Base-by-base conservation (phyloP, 2,888 invertebrate genomes). In the Mimachlamys varia region DNA sequence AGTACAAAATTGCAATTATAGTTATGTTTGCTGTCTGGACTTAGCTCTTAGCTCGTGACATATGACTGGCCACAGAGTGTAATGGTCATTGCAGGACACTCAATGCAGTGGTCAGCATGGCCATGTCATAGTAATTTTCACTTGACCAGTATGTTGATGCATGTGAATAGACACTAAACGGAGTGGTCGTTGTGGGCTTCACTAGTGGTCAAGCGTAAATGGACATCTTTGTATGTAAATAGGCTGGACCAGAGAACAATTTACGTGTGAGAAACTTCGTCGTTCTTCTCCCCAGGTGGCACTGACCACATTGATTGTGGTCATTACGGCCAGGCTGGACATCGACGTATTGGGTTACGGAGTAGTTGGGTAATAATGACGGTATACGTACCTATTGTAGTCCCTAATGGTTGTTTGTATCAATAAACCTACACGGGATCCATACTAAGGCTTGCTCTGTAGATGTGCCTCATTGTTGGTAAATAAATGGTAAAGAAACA, bases 41-140 rank as follows among this genome's bases (percentile, higher is more conserved):
- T 27, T 12, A 44, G 76, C 33, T 33, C 76, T 76, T 76, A 33
- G 33, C 33, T 27, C 33, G 76, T 76, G 76, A 76, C 76, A 76
- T 76, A 76, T 76, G 76, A 76, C 76, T 76, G 27, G 76, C 22
- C 58, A 58, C 2, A 12, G 10, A 27, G 12, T 17, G 33, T 76
- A 76, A 76, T 76, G 76, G 76, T 76, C 76, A 76, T 33, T 15
- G 76, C 76, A 76, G 76, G 76, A 76, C 76, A 76, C 76, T 76
- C 27, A 33, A 76, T 76, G 76, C 27, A 76, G 76, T 76, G 33
- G 76, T 33, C 76, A 76, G 13, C 19, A 0, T 76, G 76, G 58
- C 33, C 76, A 76, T 76, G 76, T 76, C 76, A 76, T 76, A 33
- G 33, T 33, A 76, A 76, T 76, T 76, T 76, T 76, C 76, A 76